phyloP scores from a whole-genome alignment of 2,113 vertebrate species.

The Hippopotamus amphibius region DNA sequence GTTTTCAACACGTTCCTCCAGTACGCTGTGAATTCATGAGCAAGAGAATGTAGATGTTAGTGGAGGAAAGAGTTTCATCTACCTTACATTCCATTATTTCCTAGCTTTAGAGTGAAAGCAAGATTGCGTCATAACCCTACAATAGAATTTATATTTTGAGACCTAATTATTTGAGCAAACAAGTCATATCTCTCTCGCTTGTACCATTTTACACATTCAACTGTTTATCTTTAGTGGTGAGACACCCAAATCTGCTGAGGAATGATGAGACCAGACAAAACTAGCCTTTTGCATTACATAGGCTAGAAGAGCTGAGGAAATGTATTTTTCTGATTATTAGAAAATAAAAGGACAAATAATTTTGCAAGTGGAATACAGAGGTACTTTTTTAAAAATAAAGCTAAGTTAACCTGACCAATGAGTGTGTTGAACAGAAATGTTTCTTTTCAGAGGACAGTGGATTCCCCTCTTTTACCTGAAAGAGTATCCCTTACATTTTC shows the following conservation, averaged over 20 bases:
- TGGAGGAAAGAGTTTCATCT: neutral
- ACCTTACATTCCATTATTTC: neutral
- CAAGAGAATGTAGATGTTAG: neutral
- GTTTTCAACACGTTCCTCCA: slow-evolving; percentile 26
- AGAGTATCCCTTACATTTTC: neutral
- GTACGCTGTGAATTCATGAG: neutral
- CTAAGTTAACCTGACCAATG: neutral
- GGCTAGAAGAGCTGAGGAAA: neutral
- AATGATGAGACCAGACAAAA: neutral
- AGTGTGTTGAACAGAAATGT: neutral
- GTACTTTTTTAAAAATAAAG: neutral
- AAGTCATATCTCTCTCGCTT: neutral
- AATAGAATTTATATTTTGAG: neutral
- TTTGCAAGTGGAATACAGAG: neutral
- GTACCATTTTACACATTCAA: neutral
- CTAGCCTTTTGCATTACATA: neutral
- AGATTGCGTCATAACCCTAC: neutral
- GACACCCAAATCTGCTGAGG: neutral
- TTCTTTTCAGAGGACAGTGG: neutral
- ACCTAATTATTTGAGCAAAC: neutral
- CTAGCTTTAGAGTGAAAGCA: neutral
- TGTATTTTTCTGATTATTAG: slow-evolving; percentile 33
- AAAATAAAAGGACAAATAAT: neutral
- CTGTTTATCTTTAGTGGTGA: neutral
- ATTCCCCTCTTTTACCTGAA: neutral